phyloP scores from a whole-genome alignment of 2,797 vertebrate species.

The Atherinosoma microstoma region DNA sequence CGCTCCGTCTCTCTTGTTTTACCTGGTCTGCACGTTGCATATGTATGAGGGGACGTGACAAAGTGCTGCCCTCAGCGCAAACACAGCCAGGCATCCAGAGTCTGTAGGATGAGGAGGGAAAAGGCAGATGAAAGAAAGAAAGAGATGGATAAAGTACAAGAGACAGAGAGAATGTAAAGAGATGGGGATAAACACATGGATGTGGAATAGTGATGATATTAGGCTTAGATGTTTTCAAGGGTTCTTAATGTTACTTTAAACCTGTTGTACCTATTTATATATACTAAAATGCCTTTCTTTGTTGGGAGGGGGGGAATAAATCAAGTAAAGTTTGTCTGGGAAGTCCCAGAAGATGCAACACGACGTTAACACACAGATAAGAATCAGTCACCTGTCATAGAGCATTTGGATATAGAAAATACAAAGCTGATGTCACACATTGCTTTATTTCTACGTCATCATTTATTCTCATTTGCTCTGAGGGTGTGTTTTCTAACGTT shows the following conservation, averaged over 20 bases:
- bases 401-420: neutral
- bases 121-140: neutral
- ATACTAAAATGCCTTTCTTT: neutral
- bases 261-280: neutral
- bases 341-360: neutral
- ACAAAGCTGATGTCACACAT: no score
- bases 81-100: slow-evolving; percentile 44
- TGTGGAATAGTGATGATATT: no score
- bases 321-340: neutral
- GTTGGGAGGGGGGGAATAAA: neutral
- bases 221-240: no score
- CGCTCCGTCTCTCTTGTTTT: slow-evolving; percentile 12
- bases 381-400: neutral
- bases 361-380: neutral
- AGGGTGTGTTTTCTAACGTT: neutral
- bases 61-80: slow-evolving; percentile 74
- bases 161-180: neutral
- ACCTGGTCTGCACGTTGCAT: slow-evolving; percentile 70
- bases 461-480: neutral
- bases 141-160: neutral
- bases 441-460: no score
- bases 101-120: slow-evolving; percentile 14
- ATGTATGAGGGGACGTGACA: slow-evolving; percentile 72
- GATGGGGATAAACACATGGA: neutral
- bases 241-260: no score